Percentiles rank a stretch among this genome's conserved stretches.
phyloP scores from a whole-genome alignment of 2,888 invertebrate species.

The Eupithecia insigniata region DNA sequence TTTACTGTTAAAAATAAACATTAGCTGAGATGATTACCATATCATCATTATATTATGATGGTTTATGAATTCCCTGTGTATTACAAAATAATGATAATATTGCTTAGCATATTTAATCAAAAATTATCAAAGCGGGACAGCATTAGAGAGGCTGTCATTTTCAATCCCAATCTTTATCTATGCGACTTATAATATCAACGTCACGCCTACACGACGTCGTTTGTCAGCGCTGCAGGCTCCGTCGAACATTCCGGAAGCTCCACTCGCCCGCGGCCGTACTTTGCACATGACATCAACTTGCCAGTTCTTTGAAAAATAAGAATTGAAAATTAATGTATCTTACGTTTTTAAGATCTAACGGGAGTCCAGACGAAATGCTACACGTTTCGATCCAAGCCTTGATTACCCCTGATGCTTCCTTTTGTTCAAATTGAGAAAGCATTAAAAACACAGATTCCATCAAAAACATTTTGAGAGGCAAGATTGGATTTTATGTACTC shows the following conservation, averaged over 20 bases:
- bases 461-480: not conserved
- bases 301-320: not conserved
- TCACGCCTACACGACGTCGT: not conserved
- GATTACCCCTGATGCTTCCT: not conserved
- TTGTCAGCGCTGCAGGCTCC: not conserved
- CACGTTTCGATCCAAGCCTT: not conserved
- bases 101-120: too few relatives aligned
- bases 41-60: too few relatives aligned
- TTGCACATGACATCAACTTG: not conserved
- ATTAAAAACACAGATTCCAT: not conserved
- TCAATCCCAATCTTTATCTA: too few relatives aligned
- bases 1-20: too few relatives aligned
- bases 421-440: not conserved
- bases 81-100: too few relatives aligned
- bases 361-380: not conserved
- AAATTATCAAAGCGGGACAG: too few relatives aligned
- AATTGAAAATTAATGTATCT: not conserved
- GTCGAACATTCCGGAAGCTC: not conserved
- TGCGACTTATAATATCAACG: too few relatives aligned
- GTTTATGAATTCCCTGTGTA: too few relatives aligned
- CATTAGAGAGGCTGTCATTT: too few relatives aligned
- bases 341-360: not conserved
- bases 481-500: too few relatives aligned
- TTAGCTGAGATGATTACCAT: too few relatives aligned
- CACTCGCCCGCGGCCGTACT: not conserved